A percentile compares a stretch with the other conserved stretches of the same genome.
Conservation (phyloP, 2,888 invertebrate genomes). For the Nymphalis urticae region DNA sequence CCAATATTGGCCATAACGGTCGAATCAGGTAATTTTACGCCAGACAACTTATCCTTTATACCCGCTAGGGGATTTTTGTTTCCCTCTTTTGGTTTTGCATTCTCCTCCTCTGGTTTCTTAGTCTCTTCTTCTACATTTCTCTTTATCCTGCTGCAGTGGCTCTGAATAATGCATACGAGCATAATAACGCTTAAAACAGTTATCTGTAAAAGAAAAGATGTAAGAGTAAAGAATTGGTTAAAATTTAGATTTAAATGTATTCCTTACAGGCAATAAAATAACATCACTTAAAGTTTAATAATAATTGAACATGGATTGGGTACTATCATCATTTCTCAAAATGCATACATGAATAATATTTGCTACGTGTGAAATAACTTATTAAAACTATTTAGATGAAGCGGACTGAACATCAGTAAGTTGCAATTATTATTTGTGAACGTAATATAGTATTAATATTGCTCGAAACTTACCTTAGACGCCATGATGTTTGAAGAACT, state of each 20-base stretch:
- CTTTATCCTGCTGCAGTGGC: constrained; percentile 3
- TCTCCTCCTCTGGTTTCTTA: too few relatives aligned
- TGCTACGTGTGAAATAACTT: too few relatives aligned
- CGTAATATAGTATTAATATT: too few relatives aligned
- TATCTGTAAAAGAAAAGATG: constrained; percentile 12
- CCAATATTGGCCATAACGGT: too few relatives aligned
- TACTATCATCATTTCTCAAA: too few relatives aligned
- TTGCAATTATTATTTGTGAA: too few relatives aligned
- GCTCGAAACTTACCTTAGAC: background rate
- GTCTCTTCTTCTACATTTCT: background rate
- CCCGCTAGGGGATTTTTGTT: background rate
- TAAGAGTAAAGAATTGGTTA: background rate
- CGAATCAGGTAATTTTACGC: background rate
- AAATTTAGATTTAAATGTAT: background rate
- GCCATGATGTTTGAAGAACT: background rate
- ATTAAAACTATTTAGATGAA: too few relatives aligned
- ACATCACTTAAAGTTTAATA: too few relatives aligned
- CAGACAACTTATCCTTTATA: too few relatives aligned
- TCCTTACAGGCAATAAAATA: background rate
- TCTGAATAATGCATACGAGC: constrained; percentile 21
- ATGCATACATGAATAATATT: too few relatives aligned
- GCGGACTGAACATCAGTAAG: too few relatives aligned
- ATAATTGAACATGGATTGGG: too few relatives aligned
- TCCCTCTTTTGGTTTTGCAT: background rate
- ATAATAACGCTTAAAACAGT: constrained; percentile 11